Conservation (phyloP, 2,888 invertebrate species). For the Ichneumoninae sp. region DNA sequence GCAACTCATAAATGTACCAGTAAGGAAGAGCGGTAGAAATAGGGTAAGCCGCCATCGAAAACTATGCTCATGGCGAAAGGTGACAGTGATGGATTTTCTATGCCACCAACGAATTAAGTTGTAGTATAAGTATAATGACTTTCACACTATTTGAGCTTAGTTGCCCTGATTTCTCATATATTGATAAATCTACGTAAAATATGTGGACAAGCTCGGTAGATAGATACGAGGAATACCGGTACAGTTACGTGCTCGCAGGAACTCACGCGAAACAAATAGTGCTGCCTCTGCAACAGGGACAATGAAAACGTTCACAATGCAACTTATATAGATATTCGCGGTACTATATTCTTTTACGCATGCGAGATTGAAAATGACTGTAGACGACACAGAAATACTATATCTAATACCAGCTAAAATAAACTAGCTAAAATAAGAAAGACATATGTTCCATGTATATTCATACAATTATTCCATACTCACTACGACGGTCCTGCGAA, state of each 20-base stretch:
- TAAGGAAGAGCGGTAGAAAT: no score
- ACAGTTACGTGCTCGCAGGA: constrained; percentile 30
- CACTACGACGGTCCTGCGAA: not conserved
- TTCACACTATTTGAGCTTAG: no score
- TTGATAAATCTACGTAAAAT: not conserved
- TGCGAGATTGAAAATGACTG: constrained; percentile 60
- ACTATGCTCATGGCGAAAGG: no score
- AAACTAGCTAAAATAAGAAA: not conserved
- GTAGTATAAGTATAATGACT: no score
- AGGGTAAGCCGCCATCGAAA: no score
- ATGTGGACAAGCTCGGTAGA: not conserved
- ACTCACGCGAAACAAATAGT: constrained; percentile 46
- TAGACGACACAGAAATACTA: constrained; percentile 32
- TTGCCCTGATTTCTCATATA: not conserved
- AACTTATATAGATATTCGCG: not conserved
- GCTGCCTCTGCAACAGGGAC: constrained; percentile 30
- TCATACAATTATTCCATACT: not conserved
- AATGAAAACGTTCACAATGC: constrained; percentile 37
- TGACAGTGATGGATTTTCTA: no score
- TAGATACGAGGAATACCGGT: constrained; percentile 30
- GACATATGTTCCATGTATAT: not conserved
- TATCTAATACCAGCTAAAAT: not conserved
- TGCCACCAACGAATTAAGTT: no score
- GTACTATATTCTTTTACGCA: constrained; percentile 43
- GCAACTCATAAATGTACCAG: no score